Percentiles rank a stretch among this genome's conserved stretches.
Evolutionary conservation across 1,140 invertebrate genomes (phyloP).

Genomic region (Eueides isabella): DNA sequence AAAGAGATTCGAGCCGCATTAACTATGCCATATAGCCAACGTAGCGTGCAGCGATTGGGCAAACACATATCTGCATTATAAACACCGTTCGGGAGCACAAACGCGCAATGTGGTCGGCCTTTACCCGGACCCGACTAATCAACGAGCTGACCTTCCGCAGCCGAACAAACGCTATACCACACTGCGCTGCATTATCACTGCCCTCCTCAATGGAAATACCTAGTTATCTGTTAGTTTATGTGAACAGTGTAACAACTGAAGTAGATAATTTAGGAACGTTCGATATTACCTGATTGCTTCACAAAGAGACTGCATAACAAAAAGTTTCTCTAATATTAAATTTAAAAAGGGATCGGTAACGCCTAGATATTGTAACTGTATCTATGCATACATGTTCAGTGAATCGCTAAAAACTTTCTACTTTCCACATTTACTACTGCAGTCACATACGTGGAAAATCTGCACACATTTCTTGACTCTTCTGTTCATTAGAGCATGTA

Average conservation of each 20-base stretch:
- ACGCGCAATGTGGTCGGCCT: constrained; percentile 80
- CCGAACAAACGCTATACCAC: constrained; percentile 67
- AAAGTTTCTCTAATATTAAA: not conserved
- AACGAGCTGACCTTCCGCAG: constrained; percentile 77
- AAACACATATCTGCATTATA: constrained; percentile 83
- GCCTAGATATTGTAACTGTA: constrained; percentile 43
- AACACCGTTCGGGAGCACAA: constrained; percentile 81
- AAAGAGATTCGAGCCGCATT: constrained; percentile 81
- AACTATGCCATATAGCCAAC: constrained; percentile 82
- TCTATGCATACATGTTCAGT: constrained; percentile 75
- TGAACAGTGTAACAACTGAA: constrained; percentile 10
- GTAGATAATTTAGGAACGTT: not conserved
- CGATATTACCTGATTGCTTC: not conserved
- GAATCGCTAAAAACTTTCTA: constrained; percentile 77
- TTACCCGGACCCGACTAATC: constrained; percentile 79
- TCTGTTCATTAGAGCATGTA: constrained; percentile 67
- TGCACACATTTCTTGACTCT: constrained; percentile 70
- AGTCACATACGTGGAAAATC: constrained; percentile 71
- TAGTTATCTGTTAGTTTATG: constrained; percentile 35
- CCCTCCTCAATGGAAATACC: constrained; percentile 51
- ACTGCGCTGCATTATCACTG: constrained; percentile 39
- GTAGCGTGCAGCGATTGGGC: constrained; percentile 80
- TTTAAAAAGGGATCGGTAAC: not conserved
- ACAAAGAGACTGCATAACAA: not conserved
- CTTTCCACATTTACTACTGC: constrained; percentile 71